Base-by-base conservation (phyloP, 2,888 invertebrate species). In the Ditula angustiorana region DNA sequence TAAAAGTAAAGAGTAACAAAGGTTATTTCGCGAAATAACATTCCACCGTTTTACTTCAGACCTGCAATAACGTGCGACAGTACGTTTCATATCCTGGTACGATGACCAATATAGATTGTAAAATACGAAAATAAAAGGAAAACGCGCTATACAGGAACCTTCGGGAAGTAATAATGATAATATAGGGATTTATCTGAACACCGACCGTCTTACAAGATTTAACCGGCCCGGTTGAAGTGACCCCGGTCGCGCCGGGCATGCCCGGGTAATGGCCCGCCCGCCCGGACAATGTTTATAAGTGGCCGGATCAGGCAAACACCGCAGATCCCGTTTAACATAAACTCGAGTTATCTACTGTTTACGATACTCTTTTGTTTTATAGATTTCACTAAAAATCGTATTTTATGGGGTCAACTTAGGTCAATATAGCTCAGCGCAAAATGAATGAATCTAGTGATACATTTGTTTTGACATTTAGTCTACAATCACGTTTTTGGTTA, bases 171-270 rank as follows among this genome's bases (percentile, higher is more conserved):
- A 88, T 90, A 86, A 86, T 83, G 82, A 83, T 85, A 86, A 86
- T 85, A 81, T 77, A 67, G 70, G 75, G 76, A 74, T 74, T 78
- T 89, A 85, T 85, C 81, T 75, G 79, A 80, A 80, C 85, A 77
- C 84, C 82, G 83, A 76, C 77, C 81, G 81, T 82, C 86, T 86
- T 88, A 85, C 82, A 78, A 86, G 86, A 80, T 85, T 83, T 83
- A 83, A 76, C 78, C 77, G 80, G 78, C 68, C 69, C 73, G 75
- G 74, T 74, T 77, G 72, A 72, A 55, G 66, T 61, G 73, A 68
- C 68, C 78, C 13, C 79, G 79, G 55, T n/a, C n/a, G n/a, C 46
- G 33, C 41, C 50, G 63, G 55, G 49, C 37, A 63, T 35, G 56
- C 66, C 64, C 59, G 59, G 59, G 26, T 50, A 56, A 35, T 56